A percentile compares a stretch with the other conserved stretches of the same genome.
Evolutionary conservation across 2,888 invertebrate genomes (phyloP).

Genomic region (Polyploca ridens): DNA sequence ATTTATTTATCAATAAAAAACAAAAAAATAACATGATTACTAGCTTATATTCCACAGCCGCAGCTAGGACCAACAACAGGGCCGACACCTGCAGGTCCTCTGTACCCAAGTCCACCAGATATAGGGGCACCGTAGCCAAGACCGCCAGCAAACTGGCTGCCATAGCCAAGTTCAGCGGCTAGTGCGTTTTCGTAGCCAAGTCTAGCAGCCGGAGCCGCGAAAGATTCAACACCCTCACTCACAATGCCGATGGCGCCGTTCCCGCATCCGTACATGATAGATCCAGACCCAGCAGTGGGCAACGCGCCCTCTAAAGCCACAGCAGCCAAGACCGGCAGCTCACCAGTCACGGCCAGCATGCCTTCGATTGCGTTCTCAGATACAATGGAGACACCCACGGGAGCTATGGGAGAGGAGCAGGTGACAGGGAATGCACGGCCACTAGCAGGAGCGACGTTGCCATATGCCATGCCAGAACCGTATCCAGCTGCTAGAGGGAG

Average conservation of each 20-base stretch:
- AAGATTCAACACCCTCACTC: constrained; percentile 11
- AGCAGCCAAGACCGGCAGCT: constrained; percentile 51
- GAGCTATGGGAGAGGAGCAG: constrained; percentile 42
- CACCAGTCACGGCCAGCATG: constrained; percentile 39
- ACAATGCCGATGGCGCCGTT: constrained; percentile 31
- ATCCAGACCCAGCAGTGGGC: constrained; percentile 42
- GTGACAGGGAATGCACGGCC: constrained; percentile 39
- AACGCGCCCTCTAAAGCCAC: constrained; percentile 47
- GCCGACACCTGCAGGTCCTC: not conserved
- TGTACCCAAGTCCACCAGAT: not conserved
- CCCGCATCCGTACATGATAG: constrained; percentile 42
- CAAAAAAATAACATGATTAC: not conserved
- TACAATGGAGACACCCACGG: constrained; percentile 46
- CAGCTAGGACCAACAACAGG: not conserved
- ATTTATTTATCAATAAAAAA: not conserved
- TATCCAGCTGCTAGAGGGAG: constrained; percentile 11
- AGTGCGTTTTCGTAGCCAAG: constrained; percentile 5
- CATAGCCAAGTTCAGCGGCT: constrained; percentile 17
- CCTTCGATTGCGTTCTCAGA: constrained; percentile 58
- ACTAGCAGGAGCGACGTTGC: constrained; percentile 29
- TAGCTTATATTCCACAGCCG: not conserved
- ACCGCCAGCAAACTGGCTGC: constrained; percentile 8
- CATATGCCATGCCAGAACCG: constrained; percentile 14
- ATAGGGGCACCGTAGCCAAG: not conserved
- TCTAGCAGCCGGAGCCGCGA: constrained; percentile 3